Evolutionary conservation across 2,888 invertebrate genomes (phyloP).

Genomic region (Blera fallax): DNA sequence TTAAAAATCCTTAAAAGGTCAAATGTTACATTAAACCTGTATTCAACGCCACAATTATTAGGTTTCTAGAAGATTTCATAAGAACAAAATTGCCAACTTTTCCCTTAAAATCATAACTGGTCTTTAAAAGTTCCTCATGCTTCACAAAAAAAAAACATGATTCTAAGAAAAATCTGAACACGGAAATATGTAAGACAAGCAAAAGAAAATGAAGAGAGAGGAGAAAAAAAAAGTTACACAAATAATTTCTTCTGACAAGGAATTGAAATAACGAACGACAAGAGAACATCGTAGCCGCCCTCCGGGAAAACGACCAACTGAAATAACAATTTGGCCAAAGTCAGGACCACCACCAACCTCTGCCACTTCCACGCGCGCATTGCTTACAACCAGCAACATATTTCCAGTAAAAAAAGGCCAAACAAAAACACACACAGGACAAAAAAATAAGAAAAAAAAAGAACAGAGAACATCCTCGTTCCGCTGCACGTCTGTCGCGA

Average conservation of each 20-base stretch:
- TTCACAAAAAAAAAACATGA: not conserved
- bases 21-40: not conserved
- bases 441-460: not conserved
- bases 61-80: not conserved
- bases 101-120: conserved; percentile 15
- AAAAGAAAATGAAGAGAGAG: not conserved
- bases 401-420: conserved; percentile 26
- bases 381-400: conserved; percentile 34
- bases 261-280: conserved; percentile 46
- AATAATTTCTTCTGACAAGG: conserved; percentile 40
- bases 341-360: conserved; percentile 6
- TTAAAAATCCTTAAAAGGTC: not conserved
- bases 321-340: conserved; percentile 56
- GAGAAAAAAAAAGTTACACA: conserved; percentile 12
- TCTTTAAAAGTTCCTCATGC: not conserved
- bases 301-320: conserved; percentile 58
- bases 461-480: conserved; percentile 18
- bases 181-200: not conserved
- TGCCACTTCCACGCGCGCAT: not conserved
- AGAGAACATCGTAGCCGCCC: conserved; percentile 35
- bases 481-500: conserved; percentile 60
- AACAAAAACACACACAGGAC: conserved; percentile 31
- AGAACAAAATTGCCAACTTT: not conserved
- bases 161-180: conserved; percentile 6
- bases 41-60: not conserved